A percentile compares a stretch with the other conserved stretches of the same genome.
phyloP scores from a whole-genome alignment of 2,113 vertebrate genomes.

The Mirounga angustirostris region DNA sequence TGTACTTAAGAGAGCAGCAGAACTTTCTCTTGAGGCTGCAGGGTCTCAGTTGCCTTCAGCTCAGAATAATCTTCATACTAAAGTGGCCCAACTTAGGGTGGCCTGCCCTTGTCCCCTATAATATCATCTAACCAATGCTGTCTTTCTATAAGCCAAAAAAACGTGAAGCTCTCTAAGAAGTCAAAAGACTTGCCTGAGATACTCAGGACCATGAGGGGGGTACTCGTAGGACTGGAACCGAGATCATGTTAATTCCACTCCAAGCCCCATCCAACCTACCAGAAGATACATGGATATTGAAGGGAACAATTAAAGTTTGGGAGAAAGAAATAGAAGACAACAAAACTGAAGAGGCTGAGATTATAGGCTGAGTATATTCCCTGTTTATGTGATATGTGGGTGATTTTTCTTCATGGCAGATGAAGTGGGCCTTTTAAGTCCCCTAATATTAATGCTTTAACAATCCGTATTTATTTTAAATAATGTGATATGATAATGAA shows the following conservation, averaged over 20 bases:
- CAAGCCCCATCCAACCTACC: rapidly evolving
- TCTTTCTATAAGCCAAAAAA: not conserved
- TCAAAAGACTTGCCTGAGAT: not conserved
- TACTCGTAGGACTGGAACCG: not conserved
- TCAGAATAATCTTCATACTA: not conserved
- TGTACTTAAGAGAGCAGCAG: not conserved
- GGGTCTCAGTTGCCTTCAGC: not conserved
- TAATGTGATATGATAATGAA: not conserved
- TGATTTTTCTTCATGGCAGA: not conserved
- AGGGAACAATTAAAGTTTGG: not conserved
- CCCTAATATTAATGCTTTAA: not conserved
- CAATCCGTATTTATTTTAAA: not conserved
- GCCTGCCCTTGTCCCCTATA: not conserved
- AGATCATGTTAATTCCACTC: not conserved
- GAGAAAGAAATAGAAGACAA: not conserved
- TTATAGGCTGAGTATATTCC: not conserved
- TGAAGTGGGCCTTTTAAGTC: not conserved
- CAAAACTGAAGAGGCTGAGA: not conserved
- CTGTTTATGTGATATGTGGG: not conserved
- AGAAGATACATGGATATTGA: not conserved
- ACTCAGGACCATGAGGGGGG: not conserved
- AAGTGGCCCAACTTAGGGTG: not conserved
- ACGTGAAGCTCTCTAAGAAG: not conserved
- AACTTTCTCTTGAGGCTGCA: not conserved
- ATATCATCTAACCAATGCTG: not conserved